These are phyloP conservation scores for Melanostoma scalare DNA, from an alignment of 2,888 invertebrate genomes.

Conservation along the genomic window DNA sequence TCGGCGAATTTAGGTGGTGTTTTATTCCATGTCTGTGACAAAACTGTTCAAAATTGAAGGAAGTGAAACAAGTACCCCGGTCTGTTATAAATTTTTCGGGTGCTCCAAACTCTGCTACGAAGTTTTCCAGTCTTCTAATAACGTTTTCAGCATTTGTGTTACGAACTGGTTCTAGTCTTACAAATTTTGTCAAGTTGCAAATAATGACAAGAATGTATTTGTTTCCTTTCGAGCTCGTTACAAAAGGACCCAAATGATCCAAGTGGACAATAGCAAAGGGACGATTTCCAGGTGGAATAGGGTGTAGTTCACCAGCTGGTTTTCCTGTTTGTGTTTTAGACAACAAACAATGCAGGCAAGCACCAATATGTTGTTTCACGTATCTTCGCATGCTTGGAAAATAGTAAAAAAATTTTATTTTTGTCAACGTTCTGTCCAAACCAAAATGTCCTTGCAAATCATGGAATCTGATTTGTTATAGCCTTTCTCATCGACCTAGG, in stretches of 20 bases:
- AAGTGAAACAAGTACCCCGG: slow-evolving; percentile 24
- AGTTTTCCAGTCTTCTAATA: slow-evolving; percentile 13
- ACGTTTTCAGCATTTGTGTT: slow-evolving; percentile 24
- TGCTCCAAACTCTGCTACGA: slow-evolving; percentile 9
- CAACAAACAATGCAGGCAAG: slow-evolving; percentile 14
- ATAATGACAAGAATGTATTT: slow-evolving; percentile 11
- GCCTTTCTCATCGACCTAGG: slow-evolving; percentile 8
- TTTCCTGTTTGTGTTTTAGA: slow-evolving; percentile 18
- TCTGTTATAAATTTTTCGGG: slow-evolving; percentile 1
- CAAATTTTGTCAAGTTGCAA: not conserved
- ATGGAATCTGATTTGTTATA: not conserved
- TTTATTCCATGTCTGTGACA: not conserved
- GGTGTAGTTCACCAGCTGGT: slow-evolving; percentile 12
- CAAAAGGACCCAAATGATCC: slow-evolving; percentile 20
- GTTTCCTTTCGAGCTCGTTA: slow-evolving; percentile 3
- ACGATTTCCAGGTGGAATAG: not conserved
- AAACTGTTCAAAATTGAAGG: slow-evolving; percentile 3
- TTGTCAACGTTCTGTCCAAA: not conserved
- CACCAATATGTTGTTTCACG: slow-evolving; percentile 14
- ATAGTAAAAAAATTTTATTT: slow-evolving; percentile 9
- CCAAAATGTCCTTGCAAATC: slow-evolving; percentile 18
- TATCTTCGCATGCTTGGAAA: slow-evolving; percentile 10
- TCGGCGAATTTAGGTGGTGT: slow-evolving; percentile 13
- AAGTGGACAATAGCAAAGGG: slow-evolving; percentile 7
- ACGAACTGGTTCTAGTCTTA: slow-evolving; percentile 9